Evolutionary conservation across 2,888 invertebrate genomes (phyloP).

Genomic region (Apeira syringaria): DNA sequence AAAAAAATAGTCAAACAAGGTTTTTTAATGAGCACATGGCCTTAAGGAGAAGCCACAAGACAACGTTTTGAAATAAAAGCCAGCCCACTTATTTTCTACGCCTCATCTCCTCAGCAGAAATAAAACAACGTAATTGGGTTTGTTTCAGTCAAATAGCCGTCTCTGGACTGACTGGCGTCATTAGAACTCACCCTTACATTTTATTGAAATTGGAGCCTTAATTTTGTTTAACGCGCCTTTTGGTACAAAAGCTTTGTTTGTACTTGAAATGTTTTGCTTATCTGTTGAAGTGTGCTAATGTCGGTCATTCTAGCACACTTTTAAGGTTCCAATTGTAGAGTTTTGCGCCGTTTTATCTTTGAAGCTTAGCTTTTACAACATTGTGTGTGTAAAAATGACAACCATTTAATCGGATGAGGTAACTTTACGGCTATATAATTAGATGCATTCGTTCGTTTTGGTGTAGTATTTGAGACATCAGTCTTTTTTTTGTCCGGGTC

Average conservation of each 20-base stretch:
- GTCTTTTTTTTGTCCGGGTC: no score
- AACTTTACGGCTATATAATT: constrained; percentile 13
- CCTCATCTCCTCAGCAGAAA: constrained; percentile 42
- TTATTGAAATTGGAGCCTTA: constrained; percentile 42
- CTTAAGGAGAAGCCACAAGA: no score
- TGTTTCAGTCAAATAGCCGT: constrained; percentile 50
- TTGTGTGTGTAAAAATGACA: constrained; percentile 10
- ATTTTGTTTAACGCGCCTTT: constrained; percentile 36
- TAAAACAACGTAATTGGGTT: constrained; percentile 55
- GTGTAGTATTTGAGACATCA: no score
- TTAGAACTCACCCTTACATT: constrained; percentile 46
- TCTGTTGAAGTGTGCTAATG: constrained; percentile 30
- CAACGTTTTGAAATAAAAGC: constrained; percentile 31
- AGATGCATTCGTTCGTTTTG: no score
- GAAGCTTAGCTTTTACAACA: neutral
- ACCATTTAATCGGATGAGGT: constrained; percentile 17
- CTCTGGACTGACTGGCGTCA: constrained; percentile 42
- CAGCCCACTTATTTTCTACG: constrained; percentile 29
- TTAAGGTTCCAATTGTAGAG: constrained; percentile 25
- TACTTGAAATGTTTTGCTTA: constrained; percentile 33
- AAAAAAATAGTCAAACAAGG: no score
- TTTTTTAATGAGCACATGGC: no score
- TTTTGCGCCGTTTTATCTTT: constrained; percentile 17
- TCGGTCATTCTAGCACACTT: constrained; percentile 34
- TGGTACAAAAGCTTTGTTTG: constrained; percentile 34